phyloP scores from a whole-genome alignment of 2,797 vertebrate species.

The Ceryle rudis region DNA sequence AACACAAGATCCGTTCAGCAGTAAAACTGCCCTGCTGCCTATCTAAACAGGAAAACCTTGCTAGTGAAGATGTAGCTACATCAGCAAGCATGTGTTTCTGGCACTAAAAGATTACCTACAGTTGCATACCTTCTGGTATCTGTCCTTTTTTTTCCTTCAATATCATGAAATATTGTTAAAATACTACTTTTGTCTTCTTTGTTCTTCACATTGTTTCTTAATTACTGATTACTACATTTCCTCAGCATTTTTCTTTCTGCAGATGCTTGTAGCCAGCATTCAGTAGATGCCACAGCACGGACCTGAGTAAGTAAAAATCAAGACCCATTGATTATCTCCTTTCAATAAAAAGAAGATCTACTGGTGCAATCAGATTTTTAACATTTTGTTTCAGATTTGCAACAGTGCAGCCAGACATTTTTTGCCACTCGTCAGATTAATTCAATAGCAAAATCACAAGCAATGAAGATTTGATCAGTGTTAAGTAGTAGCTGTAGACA shows the following conservation, averaged over 20 bases:
- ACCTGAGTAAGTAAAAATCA: neutral
- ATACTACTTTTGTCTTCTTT: neutral
- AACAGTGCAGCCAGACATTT: neutral
- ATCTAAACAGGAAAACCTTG: conserved; percentile 22
- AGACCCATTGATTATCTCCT: neutral
- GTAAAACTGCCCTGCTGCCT: neutral
- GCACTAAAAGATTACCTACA: neutral
- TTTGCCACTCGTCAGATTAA: neutral
- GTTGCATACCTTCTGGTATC: neutral
- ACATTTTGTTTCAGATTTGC: neutral
- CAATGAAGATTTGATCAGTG: neutral
- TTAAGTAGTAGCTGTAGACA: neutral
- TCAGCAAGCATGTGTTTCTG: neutral
- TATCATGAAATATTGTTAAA: neutral
- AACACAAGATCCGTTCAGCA: neutral
- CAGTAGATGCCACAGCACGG: neutral
- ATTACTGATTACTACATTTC: neutral
- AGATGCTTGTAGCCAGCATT: neutral
- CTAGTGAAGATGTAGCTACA: neutral
- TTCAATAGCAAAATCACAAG: neutral
- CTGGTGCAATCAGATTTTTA: accelerated
- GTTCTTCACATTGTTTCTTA: neutral
- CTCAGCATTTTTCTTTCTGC: neutral
- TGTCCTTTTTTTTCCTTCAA: neutral
- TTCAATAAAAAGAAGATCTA: neutral